Base-by-base conservation (phyloP, 2,888 invertebrate genomes). In the Thereva nobilitata region DNA sequence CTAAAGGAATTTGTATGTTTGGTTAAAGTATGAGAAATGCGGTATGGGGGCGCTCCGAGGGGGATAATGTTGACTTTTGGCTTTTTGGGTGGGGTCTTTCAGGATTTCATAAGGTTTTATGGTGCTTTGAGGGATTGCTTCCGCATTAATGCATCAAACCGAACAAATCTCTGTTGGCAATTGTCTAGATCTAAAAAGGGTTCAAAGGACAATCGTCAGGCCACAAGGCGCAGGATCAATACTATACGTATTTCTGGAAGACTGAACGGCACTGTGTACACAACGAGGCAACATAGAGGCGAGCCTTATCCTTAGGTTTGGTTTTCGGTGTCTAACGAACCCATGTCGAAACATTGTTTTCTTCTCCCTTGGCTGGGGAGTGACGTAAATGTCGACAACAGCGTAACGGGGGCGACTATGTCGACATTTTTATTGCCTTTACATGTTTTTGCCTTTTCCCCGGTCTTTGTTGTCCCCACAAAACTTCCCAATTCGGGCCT, bases 371-470 rank as follows among this genome's bases (percentile, higher is more conserved):
- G 35, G 35, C 35, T 52, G 8, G 6, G n/a, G 56, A n/a, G 34
- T 44, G 34, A 56, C 56, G 34, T 56, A 56, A 56, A 44, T 56
- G 23, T 56, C 10, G 5, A 6, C 2, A 6, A 47, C 34, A 34
- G 23, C 42, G 37, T 7, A 23, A 56, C n/a, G 38, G 23, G 8
- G 38, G 37, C 56, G 44, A 56, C 56, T 6, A 52, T 10, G 44
- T 67, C 56, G 67, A 67, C 64, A 67, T 64, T 67, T 67, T 64
- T 67, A 67, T 67, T 64, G 64, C 57, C 50, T 50, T 64, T 67
- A 45, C 64, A 64, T 57, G 57, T 55, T 45, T 55, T 64, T 47
- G 38, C 53, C 44, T 47, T 64, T 23, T 44, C 34, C 37, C 42
- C 37, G 47, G 49, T 50, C 45, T 56, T 67, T 67, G 64, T 67